Evolutionary conservation across 2,113 vertebrate species (phyloP).

Genomic region (Mionectes macconnelli): DNA sequence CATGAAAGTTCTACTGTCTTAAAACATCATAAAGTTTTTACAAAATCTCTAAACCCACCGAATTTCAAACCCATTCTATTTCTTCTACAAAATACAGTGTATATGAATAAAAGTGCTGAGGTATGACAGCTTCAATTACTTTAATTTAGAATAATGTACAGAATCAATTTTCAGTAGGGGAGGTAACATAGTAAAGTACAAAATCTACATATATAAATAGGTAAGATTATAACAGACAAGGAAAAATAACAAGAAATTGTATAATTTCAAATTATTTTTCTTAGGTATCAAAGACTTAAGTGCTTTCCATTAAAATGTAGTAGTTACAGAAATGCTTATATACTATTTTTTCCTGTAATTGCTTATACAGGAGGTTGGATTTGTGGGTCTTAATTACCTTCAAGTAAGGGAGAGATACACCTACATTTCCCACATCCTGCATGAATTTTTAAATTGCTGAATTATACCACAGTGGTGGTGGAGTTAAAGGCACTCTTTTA

Average conservation of each 20-base stretch:
- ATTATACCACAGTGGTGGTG: not conserved
- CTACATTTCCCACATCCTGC: not conserved
- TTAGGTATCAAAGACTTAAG: not conserved
- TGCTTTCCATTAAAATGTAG: not conserved
- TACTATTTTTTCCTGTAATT: not conserved
- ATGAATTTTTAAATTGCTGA: not conserved
- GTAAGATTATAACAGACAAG: not conserved
- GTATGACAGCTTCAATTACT: not conserved
- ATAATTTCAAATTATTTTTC: not conserved
- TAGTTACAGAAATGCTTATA: not conserved
- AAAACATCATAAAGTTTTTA: not conserved
- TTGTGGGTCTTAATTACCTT: not conserved
- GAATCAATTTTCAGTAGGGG: not conserved
- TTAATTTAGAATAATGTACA: not conserved
- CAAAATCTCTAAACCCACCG: not conserved
- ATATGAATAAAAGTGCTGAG: not conserved
- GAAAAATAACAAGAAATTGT: not conserved
- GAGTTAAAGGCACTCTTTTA: not conserved
- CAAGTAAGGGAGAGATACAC: not conserved
- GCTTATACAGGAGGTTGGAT: not conserved
- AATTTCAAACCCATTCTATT: not conserved
- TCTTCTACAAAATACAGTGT: not conserved
- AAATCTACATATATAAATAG: not conserved
- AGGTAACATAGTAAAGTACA: not conserved
- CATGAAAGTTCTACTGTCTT: not conserved